Evolutionary conservation across 1,140 invertebrate species (phyloP), one percentile per base, ranked within the genome.

Genomic region (Penaeus chinensis): DNA sequence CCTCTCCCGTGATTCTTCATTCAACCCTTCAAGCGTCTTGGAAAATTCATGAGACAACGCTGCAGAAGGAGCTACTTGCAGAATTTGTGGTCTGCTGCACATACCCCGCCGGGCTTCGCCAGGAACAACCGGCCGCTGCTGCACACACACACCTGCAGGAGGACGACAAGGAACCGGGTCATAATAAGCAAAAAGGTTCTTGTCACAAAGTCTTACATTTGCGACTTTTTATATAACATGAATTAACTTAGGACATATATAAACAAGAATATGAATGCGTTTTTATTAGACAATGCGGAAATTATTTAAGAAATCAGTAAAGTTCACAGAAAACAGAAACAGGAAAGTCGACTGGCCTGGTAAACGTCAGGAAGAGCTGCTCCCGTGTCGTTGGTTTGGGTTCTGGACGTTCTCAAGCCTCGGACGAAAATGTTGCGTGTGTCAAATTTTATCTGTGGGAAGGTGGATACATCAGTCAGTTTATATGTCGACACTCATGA

Each of bases 371-470:
- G 74, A 20, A 27, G 16, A 37, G n/a, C 20, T 47, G 20, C 32
- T 37, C 22, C 47, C 1, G 32, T 27, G 24, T 24, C 74, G 8
- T 7, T 77, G n/a, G 27, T n/a, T 5, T 24, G 5, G n/a, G 32
- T 47, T 18, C 18, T 77, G 74, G 74, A 37, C 27, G 74, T 77
- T 27, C n/a, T 27, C 20, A 77, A 19, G 0, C 74, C 74, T 77
- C 74, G 22, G 20, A 77, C 74, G 74, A 77, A 77, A 47, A 77
- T 77, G 74, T 77, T 77, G 74, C 18, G 74, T 11, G 74, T 77
- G 74, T 77, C 74, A 47, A 77, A 77, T 13, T 8, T n/a, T n/a
- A 77, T 77, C 74, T 77, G 74, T 7, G 74, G 74, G 32, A 77
- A 37, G 32, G 3, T 11, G 8, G 54, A 54, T 54, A 13, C 7